Evolutionary conservation across 64 coral and sea anemone genomes (phyloP), one percentile per base, ranked within the genome.

Genomic region (Platygyra sinensis): DNA sequence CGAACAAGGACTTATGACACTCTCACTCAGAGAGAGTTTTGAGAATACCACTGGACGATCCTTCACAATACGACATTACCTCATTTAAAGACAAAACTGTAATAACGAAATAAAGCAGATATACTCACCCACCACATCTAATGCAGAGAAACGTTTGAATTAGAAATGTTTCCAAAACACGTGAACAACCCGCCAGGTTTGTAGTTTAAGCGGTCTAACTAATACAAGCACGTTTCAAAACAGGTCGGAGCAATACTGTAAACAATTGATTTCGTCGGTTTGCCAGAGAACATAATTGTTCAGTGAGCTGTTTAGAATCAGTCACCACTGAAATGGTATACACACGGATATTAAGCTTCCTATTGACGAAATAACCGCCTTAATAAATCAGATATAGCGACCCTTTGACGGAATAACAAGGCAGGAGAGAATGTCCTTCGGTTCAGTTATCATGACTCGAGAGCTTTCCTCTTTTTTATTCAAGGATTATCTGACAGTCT

Each of bases 341-440:
- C 64, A 42, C 18, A 84, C 32, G 63, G 81, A 84, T 84, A 64
- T 84, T 22, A 42, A 71, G 63, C 30, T 84, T 84, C 81, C 81
- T 84, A 24, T 84, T 69, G 33, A 84, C 33, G 33, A 50, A 80
- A 78, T 61, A 60, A 80, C 78, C 52, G n/a, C 78, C 78, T 31
- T 80, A 67, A 71, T 72, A 17, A 62, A 13, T 4, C 19, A 9
- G 20, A 25, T n/a, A n/a, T 31, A 51, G 51, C 27, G 62, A 12
- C 28, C 46, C 46, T 1, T 11, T 71, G 63, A 50, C 22, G 12
- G 38, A 83, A 67, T 65, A n/a, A 69, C 8, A 22, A 16, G 28
- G 19, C 7, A 42, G 0, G 25, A 51, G 64, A 69, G 1, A 51
- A 63, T 3, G 62, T n/a, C 24, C 31, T 16, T 63, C n/a, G n/a